phyloP scores from a whole-genome alignment of 2,113 vertebrate genomes.

The Piprites chloris region DNA sequence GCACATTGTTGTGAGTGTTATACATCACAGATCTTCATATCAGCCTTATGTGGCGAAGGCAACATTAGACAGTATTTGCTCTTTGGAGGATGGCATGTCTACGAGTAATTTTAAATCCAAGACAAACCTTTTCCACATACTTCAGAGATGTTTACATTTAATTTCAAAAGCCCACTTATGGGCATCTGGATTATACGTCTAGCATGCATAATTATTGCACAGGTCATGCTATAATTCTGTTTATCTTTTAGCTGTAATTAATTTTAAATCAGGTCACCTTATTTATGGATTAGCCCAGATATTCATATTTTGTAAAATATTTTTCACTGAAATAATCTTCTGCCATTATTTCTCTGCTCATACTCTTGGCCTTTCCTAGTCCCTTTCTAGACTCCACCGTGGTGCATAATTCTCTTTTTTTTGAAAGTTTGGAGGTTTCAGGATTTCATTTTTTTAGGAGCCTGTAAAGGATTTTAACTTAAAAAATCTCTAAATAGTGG shows the following conservation, averaged over 20 bases:
- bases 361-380: neutral
- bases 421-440: neutral
- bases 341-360: neutral
- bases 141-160: constrained; percentile 46
- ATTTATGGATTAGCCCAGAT: constrained; percentile 2
- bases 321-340: neutral
- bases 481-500: neutral
- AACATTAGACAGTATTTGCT: neutral
- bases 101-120: constrained; percentile 26
- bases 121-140: constrained; percentile 12
- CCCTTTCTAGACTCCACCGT: neutral
- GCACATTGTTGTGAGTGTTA: neutral
- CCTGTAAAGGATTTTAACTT: neutral
- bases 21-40: neutral
- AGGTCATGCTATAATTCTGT: neutral
- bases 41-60: constrained; percentile 35
- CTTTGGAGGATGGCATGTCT: constrained; percentile 7
- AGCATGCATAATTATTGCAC: constrained; percentile 16
- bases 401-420: neutral
- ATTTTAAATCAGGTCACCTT: constrained; percentile 20
- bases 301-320: constrained; percentile 22
- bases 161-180: constrained; percentile 41
- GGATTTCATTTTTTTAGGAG: neutral
- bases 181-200: neutral
- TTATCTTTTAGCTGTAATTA: constrained; percentile 23